These are phyloP conservation scores for Microtus oregoni DNA, from an alignment of 2,113 vertebrate species.

Conservation along the genomic window DNA sequence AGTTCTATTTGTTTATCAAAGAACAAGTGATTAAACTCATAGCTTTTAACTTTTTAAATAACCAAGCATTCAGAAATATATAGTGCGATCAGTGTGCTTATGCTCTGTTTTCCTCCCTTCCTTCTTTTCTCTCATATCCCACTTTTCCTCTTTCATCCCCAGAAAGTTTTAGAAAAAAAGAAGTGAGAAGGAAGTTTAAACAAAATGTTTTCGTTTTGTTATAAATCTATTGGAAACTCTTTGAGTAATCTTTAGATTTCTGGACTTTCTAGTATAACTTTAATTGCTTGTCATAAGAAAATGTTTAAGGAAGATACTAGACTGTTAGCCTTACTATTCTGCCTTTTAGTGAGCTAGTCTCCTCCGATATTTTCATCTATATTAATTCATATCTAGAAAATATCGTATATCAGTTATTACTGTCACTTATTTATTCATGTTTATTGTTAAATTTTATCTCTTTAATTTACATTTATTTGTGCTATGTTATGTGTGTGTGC, in stretches of 20 bases:
- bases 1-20: conserved; percentile 47
- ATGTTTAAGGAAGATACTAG: neutral
- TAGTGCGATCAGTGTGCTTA: neutral
- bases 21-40: conserved; percentile 47
- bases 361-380: neutral
- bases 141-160: neutral
- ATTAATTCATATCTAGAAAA: neutral
- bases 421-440: neutral
- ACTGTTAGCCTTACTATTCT: neutral
- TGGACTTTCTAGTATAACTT: neutral
- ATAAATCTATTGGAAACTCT: conserved; percentile 6
- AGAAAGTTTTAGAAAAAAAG: neutral
- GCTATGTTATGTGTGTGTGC: neutral
- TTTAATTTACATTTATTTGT: neutral
- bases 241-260: neutral
- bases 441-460: neutral
- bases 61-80: neutral
- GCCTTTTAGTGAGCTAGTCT: neutral
- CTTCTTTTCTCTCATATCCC: neutral
- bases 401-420: neutral
- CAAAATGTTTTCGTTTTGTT: neutral
- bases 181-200: neutral
- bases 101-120: neutral
- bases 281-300: neutral
- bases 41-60: conserved; percentile 54